phyloP scores from a whole-genome alignment of 2,888 invertebrate genomes.

The Hydriomena furcata region DNA sequence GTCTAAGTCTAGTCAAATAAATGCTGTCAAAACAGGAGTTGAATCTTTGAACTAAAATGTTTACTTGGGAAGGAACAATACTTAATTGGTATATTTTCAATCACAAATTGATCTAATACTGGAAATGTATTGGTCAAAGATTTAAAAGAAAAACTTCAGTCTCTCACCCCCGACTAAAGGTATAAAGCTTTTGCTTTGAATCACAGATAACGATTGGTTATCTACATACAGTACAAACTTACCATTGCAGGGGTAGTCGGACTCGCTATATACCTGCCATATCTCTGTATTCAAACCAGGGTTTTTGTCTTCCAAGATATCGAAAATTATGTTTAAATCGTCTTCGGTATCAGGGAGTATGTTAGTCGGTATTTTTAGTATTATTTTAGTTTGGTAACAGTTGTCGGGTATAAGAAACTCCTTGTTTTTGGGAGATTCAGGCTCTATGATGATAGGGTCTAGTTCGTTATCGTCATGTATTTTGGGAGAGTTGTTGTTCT shows the following conservation, averaged over 20 bases:
- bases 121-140: neutral
- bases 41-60: too few species aligned
- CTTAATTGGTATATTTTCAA: too few species aligned
- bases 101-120: neutral
- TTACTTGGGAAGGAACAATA: too few species aligned
- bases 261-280: conserved; percentile 58
- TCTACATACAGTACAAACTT: conserved; percentile 61
- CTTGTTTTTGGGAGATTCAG: conserved; percentile 33
- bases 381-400: conserved; percentile 51
- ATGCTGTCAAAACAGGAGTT: too few species aligned
- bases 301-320: conserved; percentile 69
- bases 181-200: conserved; percentile 59
- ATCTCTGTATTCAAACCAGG: conserved; percentile 68
- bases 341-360: conserved; percentile 65
- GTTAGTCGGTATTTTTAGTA: conserved; percentile 57
- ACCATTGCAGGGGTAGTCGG: conserved; percentile 54
- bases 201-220: conserved; percentile 56
- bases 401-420: conserved; percentile 35
- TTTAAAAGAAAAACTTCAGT: conserved; percentile 60
- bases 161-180: conserved; percentile 61
- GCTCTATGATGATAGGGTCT: conserved; percentile 40
- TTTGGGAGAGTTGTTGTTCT: conserved; percentile 33
- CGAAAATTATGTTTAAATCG: conserved; percentile 66
- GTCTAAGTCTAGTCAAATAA: neutral
- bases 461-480: conserved; percentile 37